Percentiles rank a stretch among this genome's conserved stretches.
Conservation (phyloP, 2,113 vertebrate genomes). For the Gnathonemus longibarbis region DNA sequence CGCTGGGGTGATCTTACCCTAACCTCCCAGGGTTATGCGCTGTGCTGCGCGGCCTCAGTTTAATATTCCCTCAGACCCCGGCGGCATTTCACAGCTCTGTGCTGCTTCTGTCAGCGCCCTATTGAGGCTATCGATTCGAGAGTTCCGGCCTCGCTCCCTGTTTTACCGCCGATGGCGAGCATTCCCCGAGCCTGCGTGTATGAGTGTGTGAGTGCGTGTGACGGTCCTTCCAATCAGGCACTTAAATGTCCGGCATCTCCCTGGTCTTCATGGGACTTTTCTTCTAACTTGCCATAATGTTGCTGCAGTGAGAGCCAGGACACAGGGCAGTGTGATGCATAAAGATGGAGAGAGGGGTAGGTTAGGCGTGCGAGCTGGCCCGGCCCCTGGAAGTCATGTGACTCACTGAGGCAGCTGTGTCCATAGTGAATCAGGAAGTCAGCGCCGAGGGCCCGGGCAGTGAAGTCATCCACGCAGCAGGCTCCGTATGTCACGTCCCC, state of each 20-base stretch:
- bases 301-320: background rate
- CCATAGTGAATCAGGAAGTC: constrained; percentile 98
- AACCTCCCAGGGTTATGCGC: background rate
- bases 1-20: background rate
- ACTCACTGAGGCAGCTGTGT: constrained; percentile 92
- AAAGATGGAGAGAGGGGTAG: too few relatives aligned
- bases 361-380: background rate
- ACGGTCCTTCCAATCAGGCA: constrained; percentile 43
- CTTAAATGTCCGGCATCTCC: constrained; percentile 58
- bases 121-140: constrained; percentile 63
- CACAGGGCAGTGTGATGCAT: background rate
- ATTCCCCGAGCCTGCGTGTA: constrained; percentile 28
- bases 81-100: constrained; percentile 57
- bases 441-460: constrained; percentile 81
- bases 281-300: constrained; percentile 21
- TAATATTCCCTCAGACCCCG: constrained; percentile 54
- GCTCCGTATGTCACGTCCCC: constrained; percentile 95
- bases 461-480: constrained; percentile 95
- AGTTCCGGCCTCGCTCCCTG: constrained; percentile 48
- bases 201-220: constrained; percentile 25
- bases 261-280: constrained; percentile 48
- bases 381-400: background rate
- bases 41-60: constrained; percentile 18
- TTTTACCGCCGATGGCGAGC: constrained; percentile 32
- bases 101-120: constrained; percentile 49